Evolutionary conservation across 2,888 invertebrate genomes (phyloP).

Genomic region (Drosophila affinis): DNA sequence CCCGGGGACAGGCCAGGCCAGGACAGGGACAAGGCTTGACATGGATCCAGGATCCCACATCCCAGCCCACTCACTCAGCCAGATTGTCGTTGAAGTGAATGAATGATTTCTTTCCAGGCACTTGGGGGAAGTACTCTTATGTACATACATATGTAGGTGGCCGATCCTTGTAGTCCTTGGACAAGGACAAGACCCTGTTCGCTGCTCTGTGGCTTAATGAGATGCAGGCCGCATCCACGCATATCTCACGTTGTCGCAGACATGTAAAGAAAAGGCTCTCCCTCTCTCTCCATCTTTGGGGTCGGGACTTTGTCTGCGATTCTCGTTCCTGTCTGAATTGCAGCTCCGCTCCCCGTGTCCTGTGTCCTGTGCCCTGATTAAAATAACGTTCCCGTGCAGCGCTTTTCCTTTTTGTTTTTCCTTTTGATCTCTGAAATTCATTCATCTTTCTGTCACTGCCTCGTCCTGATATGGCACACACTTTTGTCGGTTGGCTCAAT

Average conservation of each 20-base stretch:
- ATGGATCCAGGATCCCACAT: constrained; percentile 10
- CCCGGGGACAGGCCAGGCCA: not conserved
- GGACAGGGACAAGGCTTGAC: constrained; percentile 17
- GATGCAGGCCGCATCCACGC: constrained; percentile 60
- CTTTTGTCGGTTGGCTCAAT: constrained; percentile 49
- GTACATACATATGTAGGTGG: not conserved
- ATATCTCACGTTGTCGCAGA: constrained; percentile 41
- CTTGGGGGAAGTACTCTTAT: not conserved
- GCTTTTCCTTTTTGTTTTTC: constrained; percentile 32
- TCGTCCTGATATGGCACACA: constrained; percentile 21
- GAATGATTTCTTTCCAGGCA: constrained; percentile 25
- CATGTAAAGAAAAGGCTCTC: constrained; percentile 30
- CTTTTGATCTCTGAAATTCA: constrained; percentile 4
- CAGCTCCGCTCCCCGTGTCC: constrained; percentile 36
- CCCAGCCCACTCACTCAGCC: constrained; percentile 17
- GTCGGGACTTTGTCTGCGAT: constrained; percentile 38
- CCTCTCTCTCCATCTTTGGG: not conserved
- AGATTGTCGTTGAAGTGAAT: constrained; percentile 40
- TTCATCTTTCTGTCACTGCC: constrained; percentile 14
- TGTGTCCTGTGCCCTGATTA: constrained; percentile 50
- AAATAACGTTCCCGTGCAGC: constrained; percentile 58
- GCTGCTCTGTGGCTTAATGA: constrained; percentile 56
- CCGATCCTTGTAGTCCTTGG: not conserved
- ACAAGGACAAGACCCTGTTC: not conserved
- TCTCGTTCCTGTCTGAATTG: constrained; percentile 50